phyloP scores from a whole-genome alignment of 2,888 invertebrate genomes.

The Carabus problematicus region DNA sequence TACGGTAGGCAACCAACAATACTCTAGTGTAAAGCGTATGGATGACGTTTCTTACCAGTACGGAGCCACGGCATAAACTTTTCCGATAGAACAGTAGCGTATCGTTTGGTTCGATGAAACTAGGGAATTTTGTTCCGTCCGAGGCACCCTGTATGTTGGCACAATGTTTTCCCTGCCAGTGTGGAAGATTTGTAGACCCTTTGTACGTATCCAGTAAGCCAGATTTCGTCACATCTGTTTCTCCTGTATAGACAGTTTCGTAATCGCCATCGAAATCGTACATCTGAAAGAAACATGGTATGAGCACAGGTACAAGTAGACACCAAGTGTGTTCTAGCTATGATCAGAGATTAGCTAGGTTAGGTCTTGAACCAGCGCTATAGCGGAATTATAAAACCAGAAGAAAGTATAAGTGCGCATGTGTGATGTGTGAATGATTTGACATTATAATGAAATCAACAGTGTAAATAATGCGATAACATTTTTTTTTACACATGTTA shows the following conservation, averaged over 20 bases:
- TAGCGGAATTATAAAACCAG: too few species aligned
- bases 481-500: too few species aligned
- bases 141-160: constrained; percentile 79
- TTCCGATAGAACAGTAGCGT: constrained; percentile 80
- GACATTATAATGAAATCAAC: too few species aligned
- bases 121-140: constrained; percentile 85
- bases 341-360: too few species aligned
- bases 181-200: constrained; percentile 74
- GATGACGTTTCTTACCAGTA: constrained; percentile 66
- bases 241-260: constrained; percentile 80
- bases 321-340: too few species aligned
- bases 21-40: not conserved
- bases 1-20: not conserved
- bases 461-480: too few species aligned
- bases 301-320: too few species aligned
- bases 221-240: constrained; percentile 65
- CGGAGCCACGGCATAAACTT: constrained; percentile 83
- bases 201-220: constrained; percentile 81
- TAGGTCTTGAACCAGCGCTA: too few species aligned
- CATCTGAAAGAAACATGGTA: constrained; percentile 68
- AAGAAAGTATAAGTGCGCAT: too few species aligned
- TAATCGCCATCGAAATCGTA: constrained; percentile 82
- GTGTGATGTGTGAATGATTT: too few species aligned
- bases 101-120: constrained; percentile 73
- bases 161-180: constrained; percentile 80